These are phyloP conservation scores for Platyscapa corneri DNA, from an alignment of 1,140 invertebrate species.

Conservation along the genomic window DNA sequence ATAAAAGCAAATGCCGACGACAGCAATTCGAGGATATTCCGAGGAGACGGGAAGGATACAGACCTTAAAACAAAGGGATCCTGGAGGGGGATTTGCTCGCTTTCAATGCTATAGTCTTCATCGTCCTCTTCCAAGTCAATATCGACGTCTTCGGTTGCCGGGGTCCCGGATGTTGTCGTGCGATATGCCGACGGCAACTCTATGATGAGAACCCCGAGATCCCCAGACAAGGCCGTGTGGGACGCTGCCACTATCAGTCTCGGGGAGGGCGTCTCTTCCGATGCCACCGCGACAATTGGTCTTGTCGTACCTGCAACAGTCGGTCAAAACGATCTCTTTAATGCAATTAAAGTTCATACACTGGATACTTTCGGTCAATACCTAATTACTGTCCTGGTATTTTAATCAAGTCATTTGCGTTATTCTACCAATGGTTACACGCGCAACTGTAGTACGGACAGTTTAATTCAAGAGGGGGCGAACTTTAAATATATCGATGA, in stretches of 20 bases:
- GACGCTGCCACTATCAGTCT: slow-evolving; percentile 70
- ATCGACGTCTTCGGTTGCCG: slow-evolving; percentile 50
- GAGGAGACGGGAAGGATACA: not conserved
- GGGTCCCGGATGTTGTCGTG: slow-evolving; percentile 35
- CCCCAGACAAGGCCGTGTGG: slow-evolving; percentile 80
- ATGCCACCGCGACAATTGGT: slow-evolving; percentile 56
- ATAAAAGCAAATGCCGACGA: too few species aligned
- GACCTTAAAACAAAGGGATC: slow-evolving; percentile 62
- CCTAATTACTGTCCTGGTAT: too few species aligned
- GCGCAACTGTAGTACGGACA: too few species aligned
- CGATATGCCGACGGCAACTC: slow-evolving; percentile 56
- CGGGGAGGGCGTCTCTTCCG: slow-evolving; percentile 59
- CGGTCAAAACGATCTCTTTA: not conserved
- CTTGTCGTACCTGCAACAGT: slow-evolving; percentile 60
- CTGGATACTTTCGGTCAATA: too few species aligned
- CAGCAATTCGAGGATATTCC: not conserved
- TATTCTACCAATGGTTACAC: too few species aligned
- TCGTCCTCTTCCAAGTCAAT: slow-evolving; percentile 41
- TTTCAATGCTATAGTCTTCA: slow-evolving; percentile 50
- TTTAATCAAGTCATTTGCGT: too few species aligned
- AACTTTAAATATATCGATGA: too few species aligned
- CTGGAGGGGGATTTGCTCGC: slow-evolving; percentile 38
- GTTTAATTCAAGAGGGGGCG: too few species aligned
- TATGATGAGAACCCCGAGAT: slow-evolving; percentile 77
- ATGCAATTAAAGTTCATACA: not conserved